Evolutionary conservation across 2,888 invertebrate species (phyloP).

Genomic region (Orchesellides sinensis): DNA sequence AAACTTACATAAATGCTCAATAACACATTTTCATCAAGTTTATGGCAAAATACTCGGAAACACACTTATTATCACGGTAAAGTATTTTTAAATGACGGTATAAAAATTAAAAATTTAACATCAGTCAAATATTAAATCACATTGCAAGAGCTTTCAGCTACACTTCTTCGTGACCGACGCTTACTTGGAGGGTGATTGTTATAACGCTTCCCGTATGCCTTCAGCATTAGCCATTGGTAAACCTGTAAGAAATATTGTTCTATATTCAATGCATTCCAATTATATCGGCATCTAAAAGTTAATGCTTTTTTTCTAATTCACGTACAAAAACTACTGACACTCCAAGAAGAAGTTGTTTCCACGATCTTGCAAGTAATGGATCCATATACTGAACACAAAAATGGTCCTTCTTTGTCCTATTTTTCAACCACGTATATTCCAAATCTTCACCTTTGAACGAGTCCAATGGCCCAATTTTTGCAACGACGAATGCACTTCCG

Average conservation of each 20-base stretch:
- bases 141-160: too few species aligned
- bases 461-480: conserved; percentile 32
- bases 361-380: conserved; percentile 23
- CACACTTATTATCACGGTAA: too few species aligned
- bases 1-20: too few species aligned
- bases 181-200: background rate
- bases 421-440: background rate
- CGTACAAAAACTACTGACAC: conserved; percentile 40
- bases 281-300: background rate
- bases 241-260: conserved; percentile 27
- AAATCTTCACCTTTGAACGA: background rate
- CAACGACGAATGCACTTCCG: conserved; percentile 47
- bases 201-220: conserved; percentile 22
- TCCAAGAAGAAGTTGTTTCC: conserved; percentile 33
- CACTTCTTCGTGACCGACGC: background rate
- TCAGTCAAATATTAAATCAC: too few species aligned
- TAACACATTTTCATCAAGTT: too few species aligned
- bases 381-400: conserved; percentile 38
- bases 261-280: background rate
- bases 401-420: background rate
- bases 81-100: too few species aligned
- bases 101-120: too few species aligned
- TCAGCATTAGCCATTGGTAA: conserved; percentile 35
- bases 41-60: too few species aligned
- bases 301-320: background rate